Conservation (phyloP, 2,888 invertebrate species). For the Cremastinae sp. region DNA sequence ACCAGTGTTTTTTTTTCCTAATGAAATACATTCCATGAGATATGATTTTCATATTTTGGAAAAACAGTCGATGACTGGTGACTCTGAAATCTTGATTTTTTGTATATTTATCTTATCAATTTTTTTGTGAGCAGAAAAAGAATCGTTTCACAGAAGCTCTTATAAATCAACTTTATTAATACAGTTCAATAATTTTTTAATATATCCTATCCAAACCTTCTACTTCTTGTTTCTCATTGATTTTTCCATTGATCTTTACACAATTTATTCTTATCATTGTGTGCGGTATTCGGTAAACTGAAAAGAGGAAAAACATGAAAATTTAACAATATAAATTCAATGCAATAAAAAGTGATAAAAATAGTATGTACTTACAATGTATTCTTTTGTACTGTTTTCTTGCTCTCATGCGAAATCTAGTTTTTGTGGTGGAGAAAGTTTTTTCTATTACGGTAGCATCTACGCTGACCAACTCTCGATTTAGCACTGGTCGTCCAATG, state of each 20-base stretch:
- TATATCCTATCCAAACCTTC: constrained; percentile 78
- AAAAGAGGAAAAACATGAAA: constrained; percentile 68
- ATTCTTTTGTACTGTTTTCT: constrained; percentile 90
- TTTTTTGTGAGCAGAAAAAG: no score
- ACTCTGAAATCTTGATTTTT: no score
- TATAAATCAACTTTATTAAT: constrained; percentile 14
- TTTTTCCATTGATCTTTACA: constrained; percentile 83
- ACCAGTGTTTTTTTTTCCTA: constrained; percentile 30
- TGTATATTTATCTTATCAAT: not conserved
- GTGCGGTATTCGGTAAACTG: constrained; percentile 84
- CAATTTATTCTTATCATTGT: constrained; percentile 90
- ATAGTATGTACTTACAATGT: constrained; percentile 83
- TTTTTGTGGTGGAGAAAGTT: constrained; percentile 89
- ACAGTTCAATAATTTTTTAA: constrained; percentile 58
- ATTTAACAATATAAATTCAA: no score
- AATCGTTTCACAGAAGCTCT: not conserved
- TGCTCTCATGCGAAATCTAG: constrained; percentile 87
- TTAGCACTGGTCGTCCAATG: constrained; percentile 89
- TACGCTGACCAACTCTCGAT: constrained; percentile 87
- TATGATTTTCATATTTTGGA: constrained; percentile 9
- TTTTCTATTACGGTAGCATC: constrained; percentile 92
- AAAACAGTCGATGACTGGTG: no score
- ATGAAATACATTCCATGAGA: constrained; percentile 18
- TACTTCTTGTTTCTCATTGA: constrained; percentile 81
- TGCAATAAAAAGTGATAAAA: constrained; percentile 21